Evolutionary conservation across 1,140 invertebrate genomes (phyloP), one percentile per base, ranked within the genome.

Genomic region (Nomia melanderi): DNA sequence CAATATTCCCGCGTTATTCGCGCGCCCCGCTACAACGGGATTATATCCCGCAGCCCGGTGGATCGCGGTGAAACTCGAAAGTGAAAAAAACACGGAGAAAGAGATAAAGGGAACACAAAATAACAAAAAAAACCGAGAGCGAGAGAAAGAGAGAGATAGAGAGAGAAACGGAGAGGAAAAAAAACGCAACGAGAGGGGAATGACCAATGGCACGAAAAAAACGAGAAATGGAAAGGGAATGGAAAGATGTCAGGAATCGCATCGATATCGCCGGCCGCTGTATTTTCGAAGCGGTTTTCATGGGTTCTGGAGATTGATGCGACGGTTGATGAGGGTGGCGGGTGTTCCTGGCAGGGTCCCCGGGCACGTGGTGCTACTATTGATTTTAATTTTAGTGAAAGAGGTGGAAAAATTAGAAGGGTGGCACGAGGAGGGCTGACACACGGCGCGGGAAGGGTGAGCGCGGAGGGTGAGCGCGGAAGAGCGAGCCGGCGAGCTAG

Each of bases 381-480:
- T 92, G 92, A 92, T 92, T 92, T 92, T 92, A 92, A 92, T 92
- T 92, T 92, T 92, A 92, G 92, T 91, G 89, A 92, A 92, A 92
- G 92, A 91, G 92, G 92, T 92, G 92, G 92, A 92, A 92, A 92
- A 92, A 92, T 92, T 92, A 92, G 91, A 92, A 91, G 92, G 92
- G 92, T 91, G 88, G 91, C 88, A 88, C 83, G 88, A 87, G 88
- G 88, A 86, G 86, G 87, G 87, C 83, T 86, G 84, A 74, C 86
- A 70, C 82, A 86, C 86, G 88, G 63, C 41, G 36, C 41, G 41
- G 14, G 78, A 71, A 84, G 81, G 75, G 27, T 72, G 62, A 74
- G 62, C 44, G 47, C 33, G 33, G 33, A 63, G 23, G 60, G 33
- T 53, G 74, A 64, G 65, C 65, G 60, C 39, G 69, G 70, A 67